Conservation (phyloP, 2,113 vertebrate genomes). For the Ciconia boyciana region DNA sequence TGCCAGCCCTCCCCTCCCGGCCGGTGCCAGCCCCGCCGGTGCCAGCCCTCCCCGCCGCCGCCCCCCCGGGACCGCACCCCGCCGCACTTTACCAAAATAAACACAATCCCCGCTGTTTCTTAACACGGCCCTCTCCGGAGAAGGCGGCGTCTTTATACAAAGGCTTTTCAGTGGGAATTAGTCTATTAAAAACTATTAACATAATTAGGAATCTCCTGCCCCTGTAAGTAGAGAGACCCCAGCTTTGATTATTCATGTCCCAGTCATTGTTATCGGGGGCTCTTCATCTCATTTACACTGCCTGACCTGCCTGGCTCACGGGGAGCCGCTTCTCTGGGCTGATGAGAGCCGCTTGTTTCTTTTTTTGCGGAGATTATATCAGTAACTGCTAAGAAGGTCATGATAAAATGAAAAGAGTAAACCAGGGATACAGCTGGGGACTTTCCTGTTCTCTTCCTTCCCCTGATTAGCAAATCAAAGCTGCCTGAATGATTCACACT, state of each 20-base stretch:
- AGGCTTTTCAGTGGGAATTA: constrained; percentile 80
- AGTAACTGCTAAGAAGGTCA: constrained; percentile 97
- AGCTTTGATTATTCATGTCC: constrained; percentile 89
- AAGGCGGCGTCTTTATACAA: constrained; percentile 66
- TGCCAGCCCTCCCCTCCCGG: too few species aligned
- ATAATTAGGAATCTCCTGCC: constrained; percentile 93
- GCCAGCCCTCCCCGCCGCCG: constrained; percentile 71
- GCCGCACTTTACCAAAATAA: constrained; percentile 76
- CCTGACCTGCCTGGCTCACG: constrained; percentile 82
- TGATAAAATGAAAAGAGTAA: constrained; percentile 93
- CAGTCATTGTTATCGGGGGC: constrained; percentile 80
- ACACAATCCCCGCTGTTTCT: constrained; percentile 70
- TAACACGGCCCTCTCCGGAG: constrained; percentile 68
- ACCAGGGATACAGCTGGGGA: constrained; percentile 97
- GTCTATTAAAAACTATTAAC: constrained; percentile 95
- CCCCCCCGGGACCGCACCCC: constrained; percentile 53
- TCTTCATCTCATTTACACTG: constrained; percentile 85
- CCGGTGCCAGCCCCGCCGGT: constrained; percentile 50
- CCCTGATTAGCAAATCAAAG: constrained; percentile 99
- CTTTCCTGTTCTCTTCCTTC: constrained; percentile 88
- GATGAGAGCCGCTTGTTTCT: constrained; percentile 80
- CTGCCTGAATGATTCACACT: constrained; percentile 96
- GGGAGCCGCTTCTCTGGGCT: constrained; percentile 78
- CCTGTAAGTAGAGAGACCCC: constrained; percentile 78
- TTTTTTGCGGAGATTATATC: constrained; percentile 85